phyloP scores from a whole-genome alignment of 2,888 invertebrate genomes.

The Dolichomitus sp. region DNA sequence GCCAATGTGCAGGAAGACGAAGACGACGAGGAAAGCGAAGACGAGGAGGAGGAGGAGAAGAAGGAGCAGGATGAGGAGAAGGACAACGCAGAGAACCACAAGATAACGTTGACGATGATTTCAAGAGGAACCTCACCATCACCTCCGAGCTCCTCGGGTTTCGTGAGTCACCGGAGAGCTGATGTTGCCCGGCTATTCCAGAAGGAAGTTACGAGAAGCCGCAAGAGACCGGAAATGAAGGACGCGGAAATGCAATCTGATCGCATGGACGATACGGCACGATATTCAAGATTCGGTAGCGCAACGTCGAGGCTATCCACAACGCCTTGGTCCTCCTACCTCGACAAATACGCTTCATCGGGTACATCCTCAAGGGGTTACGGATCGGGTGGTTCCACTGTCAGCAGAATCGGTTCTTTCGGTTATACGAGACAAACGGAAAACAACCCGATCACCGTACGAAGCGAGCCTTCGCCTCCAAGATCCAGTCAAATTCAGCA shows the following conservation, averaged over 20 bases:
- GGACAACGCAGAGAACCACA: conserved; percentile 60
- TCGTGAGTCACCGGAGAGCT: conserved; percentile 90
- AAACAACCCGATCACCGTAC: conserved; percentile 35
- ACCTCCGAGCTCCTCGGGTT: conserved; percentile 88
- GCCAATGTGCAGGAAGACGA: conserved; percentile 23
- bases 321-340: conserved; percentile 90
- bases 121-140: conserved; percentile 94
- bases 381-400: conserved; percentile 66
- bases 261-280: conserved; percentile 90
- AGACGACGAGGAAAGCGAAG: conserved; percentile 64
- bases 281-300: conserved; percentile 89
- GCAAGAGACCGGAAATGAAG: conserved; percentile 87
- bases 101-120: conserved; percentile 89
- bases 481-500: background rate
- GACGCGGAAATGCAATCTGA: conserved; percentile 93
- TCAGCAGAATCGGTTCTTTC: conserved; percentile 77
- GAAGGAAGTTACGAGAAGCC: conserved; percentile 89
- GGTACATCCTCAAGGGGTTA: conserved; percentile 66
- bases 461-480: conserved; percentile 51
- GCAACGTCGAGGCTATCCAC: conserved; percentile 88
- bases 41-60: no score
- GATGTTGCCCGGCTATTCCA: conserved; percentile 92
- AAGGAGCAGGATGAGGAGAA: no score
- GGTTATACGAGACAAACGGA: conserved; percentile 79
- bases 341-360: conserved; percentile 84